Base-by-base conservation (phyloP, 2,797 vertebrate species). In the Urocyon cinereoargenteus region DNA sequence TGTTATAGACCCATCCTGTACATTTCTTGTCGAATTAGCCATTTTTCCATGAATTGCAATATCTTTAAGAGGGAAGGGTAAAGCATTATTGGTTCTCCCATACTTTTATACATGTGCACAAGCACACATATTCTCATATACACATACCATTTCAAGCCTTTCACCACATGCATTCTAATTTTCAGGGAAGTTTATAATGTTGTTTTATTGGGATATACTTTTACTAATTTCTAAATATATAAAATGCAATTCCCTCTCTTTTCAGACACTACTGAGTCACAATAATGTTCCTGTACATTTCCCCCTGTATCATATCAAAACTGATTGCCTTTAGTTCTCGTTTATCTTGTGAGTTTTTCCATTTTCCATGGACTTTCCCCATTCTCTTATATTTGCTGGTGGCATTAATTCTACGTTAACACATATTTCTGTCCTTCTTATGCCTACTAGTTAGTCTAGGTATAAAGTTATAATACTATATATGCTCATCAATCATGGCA, bases 121-220 rank as follows among this genome's bases (percentile, higher is more conserved):
- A 0, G 13, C 28, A n/a, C 14, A 21, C 4, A 10, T 28, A 28
- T 15, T 26, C 24, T 36, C 36, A 49, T 0, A 40, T 6, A 10
- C 5, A 51, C 3, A 61, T 15, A 22, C 1, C 11, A 45, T 28
- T 21, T 81, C 13, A 73, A 57, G 21, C 45, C 55, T 79, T 72
- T 85, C 10, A 61, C 24, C 15, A 40, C n/a, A 11, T 28, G 2
- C 28, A 59, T 64, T 88, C 7, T 64, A 64, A 28, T 75, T 86
- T 86, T 79, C 45, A 53, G 15, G 11, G 49, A 86, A 14, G 8
- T 61, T 4, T 34, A 26, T 26, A 92, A 11, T 51, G 53, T 55
- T 91, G 22, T 70, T 64, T 72, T 51, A 84, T 31, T 40, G 57
- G 26, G 21, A 21, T 72, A 88, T 34, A 53, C 31, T 51, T 77